Conservation (phyloP, 2,797 vertebrate genomes). For the Carduelis carduelis region DNA sequence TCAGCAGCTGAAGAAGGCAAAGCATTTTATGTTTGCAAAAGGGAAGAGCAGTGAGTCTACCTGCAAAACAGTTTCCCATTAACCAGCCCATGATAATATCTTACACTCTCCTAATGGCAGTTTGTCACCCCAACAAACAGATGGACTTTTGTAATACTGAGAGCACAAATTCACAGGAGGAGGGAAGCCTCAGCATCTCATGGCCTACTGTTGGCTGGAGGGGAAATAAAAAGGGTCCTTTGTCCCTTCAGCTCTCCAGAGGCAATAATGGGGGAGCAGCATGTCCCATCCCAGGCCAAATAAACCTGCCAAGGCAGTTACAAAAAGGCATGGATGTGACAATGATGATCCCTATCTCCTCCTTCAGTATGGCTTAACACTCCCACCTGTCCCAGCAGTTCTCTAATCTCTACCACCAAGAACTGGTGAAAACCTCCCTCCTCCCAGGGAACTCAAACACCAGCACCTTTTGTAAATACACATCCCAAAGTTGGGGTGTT, state of each 20-base stretch:
- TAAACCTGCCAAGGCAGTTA: background rate
- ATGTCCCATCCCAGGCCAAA: background rate
- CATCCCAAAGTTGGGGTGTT: background rate
- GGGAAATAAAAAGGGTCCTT: background rate
- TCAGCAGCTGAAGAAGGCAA: background rate
- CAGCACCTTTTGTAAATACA: accelerated
- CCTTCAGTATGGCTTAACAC: background rate
- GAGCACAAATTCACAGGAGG: background rate
- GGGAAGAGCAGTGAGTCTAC: background rate
- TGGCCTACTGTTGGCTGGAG: background rate
- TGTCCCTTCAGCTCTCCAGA: background rate
- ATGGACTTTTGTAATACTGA: background rate
- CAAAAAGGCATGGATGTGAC: background rate
- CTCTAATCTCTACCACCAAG: background rate
- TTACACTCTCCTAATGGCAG: background rate
- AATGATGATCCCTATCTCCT: background rate
- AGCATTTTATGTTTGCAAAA: background rate
- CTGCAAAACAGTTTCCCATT: background rate
- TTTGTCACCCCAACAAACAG: background rate
- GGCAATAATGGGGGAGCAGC: background rate
- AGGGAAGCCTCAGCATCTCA: background rate
- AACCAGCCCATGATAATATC: background rate
- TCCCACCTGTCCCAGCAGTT: background rate
- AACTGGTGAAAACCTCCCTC: background rate
- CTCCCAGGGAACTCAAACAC: background rate